phyloP scores from a whole-genome alignment of 2,113 vertebrate genomes.

The Calidris pygmaea region DNA sequence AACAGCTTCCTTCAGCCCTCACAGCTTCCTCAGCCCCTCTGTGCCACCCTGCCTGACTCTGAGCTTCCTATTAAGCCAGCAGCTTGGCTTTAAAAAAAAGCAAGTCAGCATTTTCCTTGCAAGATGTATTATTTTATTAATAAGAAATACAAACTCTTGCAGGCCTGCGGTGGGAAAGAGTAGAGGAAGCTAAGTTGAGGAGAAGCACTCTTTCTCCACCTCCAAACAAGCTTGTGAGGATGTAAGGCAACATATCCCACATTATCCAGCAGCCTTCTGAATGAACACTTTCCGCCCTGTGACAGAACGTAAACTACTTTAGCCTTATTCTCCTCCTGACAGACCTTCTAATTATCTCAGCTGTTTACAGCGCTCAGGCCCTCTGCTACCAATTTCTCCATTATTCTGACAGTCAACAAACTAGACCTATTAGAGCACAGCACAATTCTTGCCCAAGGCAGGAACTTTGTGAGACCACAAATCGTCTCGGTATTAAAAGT shows the following conservation, averaged over 20 bases:
- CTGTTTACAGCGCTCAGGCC: conserved; percentile 82
- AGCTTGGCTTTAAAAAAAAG: not conserved
- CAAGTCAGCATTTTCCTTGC: conserved; percentile 18
- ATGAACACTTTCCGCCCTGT: conserved; percentile 28
- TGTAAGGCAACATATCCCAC: not conserved
- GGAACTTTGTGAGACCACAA: conserved; percentile 83
- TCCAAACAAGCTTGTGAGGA: conserved; percentile 12
- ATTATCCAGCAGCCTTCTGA: conserved; percentile 33
- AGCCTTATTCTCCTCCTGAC: conserved; percentile 74
- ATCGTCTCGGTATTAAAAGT: conserved; percentile 87
- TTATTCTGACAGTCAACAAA: conserved; percentile 92
- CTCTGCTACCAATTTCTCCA: conserved; percentile 87
- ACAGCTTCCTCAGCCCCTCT: not conserved
- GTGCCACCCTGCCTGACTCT: not conserved
- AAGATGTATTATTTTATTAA: conserved; percentile 27
- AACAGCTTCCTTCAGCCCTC: not conserved
- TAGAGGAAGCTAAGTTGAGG: not conserved
- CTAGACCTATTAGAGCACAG: conserved; percentile 84
- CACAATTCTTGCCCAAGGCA: conserved; percentile 81
- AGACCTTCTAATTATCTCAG: conserved; percentile 89
- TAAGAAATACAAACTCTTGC: conserved; percentile 18
- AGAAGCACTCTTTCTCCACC: not conserved
- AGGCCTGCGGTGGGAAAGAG: not conserved
- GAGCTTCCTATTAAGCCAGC: not conserved
- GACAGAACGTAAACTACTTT: conserved; percentile 57